These are phyloP conservation scores for Gnathonemus longibarbis DNA, from an alignment of 2,113 vertebrate genomes.

Conservation along the genomic window DNA sequence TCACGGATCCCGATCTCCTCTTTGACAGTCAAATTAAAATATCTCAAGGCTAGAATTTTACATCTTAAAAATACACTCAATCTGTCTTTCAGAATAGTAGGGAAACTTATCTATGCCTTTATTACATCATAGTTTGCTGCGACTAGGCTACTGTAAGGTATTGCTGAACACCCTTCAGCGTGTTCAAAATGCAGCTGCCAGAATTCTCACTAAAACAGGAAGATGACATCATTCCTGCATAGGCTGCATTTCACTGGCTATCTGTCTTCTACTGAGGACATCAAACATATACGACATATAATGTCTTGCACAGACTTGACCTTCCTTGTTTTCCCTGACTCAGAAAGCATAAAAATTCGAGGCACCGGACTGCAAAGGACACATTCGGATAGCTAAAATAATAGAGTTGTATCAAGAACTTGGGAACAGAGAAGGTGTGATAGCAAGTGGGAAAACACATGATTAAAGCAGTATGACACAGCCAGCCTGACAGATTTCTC, in stretches of 20 bases:
- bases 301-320: not conserved
- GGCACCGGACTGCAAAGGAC: not conserved
- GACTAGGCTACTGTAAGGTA: not conserved
- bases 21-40: not conserved
- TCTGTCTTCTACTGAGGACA: not conserved
- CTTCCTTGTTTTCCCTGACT: not conserved
- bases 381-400: not conserved
- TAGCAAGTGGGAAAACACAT: not conserved
- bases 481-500: not conserved
- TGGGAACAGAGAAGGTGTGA: not conserved
- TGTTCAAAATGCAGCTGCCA: slow-evolving; percentile 5
- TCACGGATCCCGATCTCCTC: not conserved
- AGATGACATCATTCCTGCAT: not conserved
- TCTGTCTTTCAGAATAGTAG: not conserved
- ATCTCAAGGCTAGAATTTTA: not conserved
- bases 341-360: not conserved
- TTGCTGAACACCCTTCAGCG: not conserved
- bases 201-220: not conserved
- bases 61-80: slow-evolving; percentile 3
- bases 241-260: not conserved
- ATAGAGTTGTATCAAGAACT: not conserved
- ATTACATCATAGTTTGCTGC: not conserved
- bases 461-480: not conserved
- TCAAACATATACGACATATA: not conserved
- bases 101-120: not conserved